Conservation (phyloP, 2,113 vertebrate species). For the Ictalurus furcatus region DNA sequence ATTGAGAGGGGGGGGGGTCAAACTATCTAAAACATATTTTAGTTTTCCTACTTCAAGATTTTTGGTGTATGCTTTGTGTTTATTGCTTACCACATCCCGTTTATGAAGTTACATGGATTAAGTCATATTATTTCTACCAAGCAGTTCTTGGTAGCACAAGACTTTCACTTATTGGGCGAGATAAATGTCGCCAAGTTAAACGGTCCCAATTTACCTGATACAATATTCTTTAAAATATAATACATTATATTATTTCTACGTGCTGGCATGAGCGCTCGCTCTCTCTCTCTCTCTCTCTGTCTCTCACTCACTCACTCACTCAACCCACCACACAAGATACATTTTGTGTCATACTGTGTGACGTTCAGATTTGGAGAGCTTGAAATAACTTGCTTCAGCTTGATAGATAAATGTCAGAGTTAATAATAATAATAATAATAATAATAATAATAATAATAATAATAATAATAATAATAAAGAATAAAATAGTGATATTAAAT, state of each 20-base stretch:
- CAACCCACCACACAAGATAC: not conserved
- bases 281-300: not conserved
- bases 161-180: not conserved
- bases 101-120: not conserved
- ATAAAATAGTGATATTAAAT: not conserved
- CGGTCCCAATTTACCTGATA: not conserved
- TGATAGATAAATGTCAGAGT: not conserved
- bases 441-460: no score
- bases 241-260: not conserved
- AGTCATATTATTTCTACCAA: not conserved
- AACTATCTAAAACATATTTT: no score
- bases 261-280: no score
- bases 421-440: not conserved
- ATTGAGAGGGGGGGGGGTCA: no score
- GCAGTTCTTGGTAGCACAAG: not conserved
- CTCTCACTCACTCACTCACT: not conserved
- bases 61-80: not conserved
- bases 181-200: not conserved
- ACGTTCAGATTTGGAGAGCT: not conserved
- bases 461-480: no score
- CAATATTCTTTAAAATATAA: not conserved
- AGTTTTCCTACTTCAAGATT: not conserved
- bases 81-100: not conserved
- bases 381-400: not conserved
- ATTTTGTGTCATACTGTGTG: not conserved